These are phyloP conservation scores for Athrips mouffetella DNA, from an alignment of 2,888 invertebrate species.

Conservation along the genomic window DNA sequence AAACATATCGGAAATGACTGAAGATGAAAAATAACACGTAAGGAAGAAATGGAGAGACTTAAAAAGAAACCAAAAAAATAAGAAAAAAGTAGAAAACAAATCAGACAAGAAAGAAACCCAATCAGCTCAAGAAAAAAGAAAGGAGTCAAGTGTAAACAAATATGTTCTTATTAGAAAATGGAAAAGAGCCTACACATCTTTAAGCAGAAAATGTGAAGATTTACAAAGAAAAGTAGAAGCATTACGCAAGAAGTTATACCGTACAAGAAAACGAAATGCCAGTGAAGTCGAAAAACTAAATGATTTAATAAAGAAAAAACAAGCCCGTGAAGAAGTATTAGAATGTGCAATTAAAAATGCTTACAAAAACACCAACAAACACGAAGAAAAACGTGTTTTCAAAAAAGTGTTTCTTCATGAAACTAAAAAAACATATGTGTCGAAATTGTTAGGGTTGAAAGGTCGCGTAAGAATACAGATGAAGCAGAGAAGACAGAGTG, in stretches of 20 bases:
- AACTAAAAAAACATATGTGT: background rate
- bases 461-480: background rate
- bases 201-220: background rate
- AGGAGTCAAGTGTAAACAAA: background rate
- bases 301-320: background rate
- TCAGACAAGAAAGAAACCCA: background rate
- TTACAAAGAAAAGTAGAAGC: background rate
- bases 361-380: background rate
- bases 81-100: background rate
- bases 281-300: background rate
- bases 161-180: background rate
- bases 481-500: background rate
- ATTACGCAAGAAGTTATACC: background rate
- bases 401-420: background rate
- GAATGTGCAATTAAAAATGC: background rate
- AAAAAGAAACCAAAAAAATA: background rate
- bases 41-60: background rate
- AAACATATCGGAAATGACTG: background rate
- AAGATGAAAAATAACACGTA: background rate
- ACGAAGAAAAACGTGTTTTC: background rate
- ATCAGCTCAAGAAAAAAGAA: background rate
- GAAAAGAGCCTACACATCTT: background rate
- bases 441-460: background rate
- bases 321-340: conserved; percentile 8
- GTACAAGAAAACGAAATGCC: background rate